These are phyloP conservation scores for Labrus mixtus DNA, from an alignment of 2,113 vertebrate genomes.

Conservation along the genomic window DNA sequence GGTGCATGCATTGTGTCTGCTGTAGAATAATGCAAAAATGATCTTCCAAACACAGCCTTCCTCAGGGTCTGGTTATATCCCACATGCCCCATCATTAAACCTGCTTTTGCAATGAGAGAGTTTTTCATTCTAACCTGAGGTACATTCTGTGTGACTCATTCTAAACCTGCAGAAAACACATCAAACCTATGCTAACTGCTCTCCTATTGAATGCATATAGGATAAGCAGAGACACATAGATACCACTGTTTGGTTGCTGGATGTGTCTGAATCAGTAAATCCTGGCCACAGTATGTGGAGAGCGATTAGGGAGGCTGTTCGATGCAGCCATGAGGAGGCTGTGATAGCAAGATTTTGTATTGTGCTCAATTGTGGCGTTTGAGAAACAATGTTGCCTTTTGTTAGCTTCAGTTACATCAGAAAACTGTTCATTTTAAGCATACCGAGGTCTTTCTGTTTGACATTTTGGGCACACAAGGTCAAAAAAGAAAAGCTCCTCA, in stretches of 20 bases:
- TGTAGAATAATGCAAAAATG: not conserved
- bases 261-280: no score
- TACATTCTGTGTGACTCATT: not conserved
- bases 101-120: not conserved
- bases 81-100: not conserved
- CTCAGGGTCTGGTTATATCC: not conserved
- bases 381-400: no score
- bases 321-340: no score
- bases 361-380: no score
- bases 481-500: no score
- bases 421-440: not conserved
- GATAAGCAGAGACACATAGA: not conserved
- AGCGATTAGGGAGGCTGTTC: no score
- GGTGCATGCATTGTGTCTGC: no score
- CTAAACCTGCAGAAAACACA: not conserved
- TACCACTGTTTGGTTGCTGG: no score
- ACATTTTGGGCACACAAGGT: not conserved
- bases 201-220: not conserved
- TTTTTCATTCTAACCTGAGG: not conserved
- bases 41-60: not conserved
- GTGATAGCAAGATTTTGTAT: no score
- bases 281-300: not conserved
- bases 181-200: no score
- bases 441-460: not conserved
- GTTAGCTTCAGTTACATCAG: no score